Evolutionary conservation across 2,113 vertebrate genomes (phyloP), one percentile per base, ranked within the genome.

Genomic region (Hylia prasina): DNA sequence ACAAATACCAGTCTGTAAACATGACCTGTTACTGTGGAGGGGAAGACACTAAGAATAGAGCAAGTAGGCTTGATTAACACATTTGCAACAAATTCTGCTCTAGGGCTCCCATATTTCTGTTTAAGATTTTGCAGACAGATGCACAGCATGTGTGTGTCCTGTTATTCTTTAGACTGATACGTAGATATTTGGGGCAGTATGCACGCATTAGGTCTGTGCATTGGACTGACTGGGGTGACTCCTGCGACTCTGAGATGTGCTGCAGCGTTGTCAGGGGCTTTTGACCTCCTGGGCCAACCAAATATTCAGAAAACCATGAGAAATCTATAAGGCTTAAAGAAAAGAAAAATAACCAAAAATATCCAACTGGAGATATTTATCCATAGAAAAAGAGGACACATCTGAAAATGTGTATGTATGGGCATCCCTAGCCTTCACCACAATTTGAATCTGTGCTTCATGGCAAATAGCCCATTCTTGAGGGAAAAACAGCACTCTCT

Each of bases 401-500:
- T 80, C 79, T 92, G 85, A 94, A 92, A 96, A 77, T 56, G 57
- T 45, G 58, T 92, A 71, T 76, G n/a, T 68, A 87, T 68, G 69
- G 71, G 72, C 66, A 95, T 45, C 31, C 33, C 64, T 35, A 51
- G 39, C 39, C 72, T 92, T 86, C 85, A 71, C 79, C 60, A 88
- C 64, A 90, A 35, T 51, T 80, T 51, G 64, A 77, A 70, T 94
- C 76, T 85, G 85, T 86, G 82, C 76, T 68, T 95, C 40, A 53
- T 92, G 90, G 90, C 86, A 90, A 53, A 86, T 89, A 87, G 73
- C 82, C 83, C 60, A 54, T 61, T 84, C 56, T 37, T 90, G 69
- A 84, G 70, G 58, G 22, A 87, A 93, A 87, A 97, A 6, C 44
- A 91, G 60, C 76, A 87, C 51, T 75, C 35, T 45, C 44, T 50